phyloP scores from a whole-genome alignment of 2,113 vertebrate genomes.

The Onychostruthus taczanowskii region DNA sequence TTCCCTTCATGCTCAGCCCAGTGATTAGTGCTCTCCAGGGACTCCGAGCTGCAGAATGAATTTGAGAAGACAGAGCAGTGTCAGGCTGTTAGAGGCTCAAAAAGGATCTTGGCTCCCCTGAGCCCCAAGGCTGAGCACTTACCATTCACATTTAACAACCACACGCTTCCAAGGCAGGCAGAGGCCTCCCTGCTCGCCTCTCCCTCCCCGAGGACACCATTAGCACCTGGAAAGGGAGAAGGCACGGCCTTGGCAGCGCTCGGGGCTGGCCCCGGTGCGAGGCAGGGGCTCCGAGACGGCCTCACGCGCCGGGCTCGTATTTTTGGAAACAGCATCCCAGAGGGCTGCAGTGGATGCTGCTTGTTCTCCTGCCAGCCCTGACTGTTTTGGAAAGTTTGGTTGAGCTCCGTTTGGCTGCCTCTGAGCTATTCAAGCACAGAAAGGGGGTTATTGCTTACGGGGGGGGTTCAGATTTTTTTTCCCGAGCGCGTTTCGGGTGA shows the following conservation, averaged over 20 bases:
- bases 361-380: slow-evolving; percentile 33
- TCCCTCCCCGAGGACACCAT: slow-evolving; percentile 1
- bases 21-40: slow-evolving; percentile 24
- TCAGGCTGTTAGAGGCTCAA: slow-evolving; percentile 39
- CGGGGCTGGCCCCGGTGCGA: background rate
- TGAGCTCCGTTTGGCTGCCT: slow-evolving; percentile 18
- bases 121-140: slow-evolving; percentile 27
- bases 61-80: slow-evolving; percentile 49
- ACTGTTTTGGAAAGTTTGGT: slow-evolving; percentile 42
- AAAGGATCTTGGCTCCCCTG: slow-evolving; percentile 41
- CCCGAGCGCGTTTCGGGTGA: fast-evolving
- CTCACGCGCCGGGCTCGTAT: background rate
- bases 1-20: slow-evolving; percentile 49
- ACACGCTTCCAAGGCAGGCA: background rate
- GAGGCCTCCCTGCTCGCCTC: background rate
- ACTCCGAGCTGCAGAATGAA: background rate
- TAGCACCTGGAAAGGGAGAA: slow-evolving; percentile 47
- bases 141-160: slow-evolving; percentile 39
- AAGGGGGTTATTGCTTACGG: background rate
- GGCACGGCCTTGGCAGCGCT: background rate
- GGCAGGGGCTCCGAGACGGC: background rate
- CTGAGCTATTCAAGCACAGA: background rate
- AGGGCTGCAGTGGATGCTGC: slow-evolving; percentile 23
- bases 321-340: slow-evolving; percentile 44
- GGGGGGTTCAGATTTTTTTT: background rate